Percentiles rank a stretch among this genome's conserved stretches.
These are phyloP conservation scores for Antheraea pernyi DNA, from an alignment of 1,140 invertebrate genomes.

Conservation along the genomic window DNA sequence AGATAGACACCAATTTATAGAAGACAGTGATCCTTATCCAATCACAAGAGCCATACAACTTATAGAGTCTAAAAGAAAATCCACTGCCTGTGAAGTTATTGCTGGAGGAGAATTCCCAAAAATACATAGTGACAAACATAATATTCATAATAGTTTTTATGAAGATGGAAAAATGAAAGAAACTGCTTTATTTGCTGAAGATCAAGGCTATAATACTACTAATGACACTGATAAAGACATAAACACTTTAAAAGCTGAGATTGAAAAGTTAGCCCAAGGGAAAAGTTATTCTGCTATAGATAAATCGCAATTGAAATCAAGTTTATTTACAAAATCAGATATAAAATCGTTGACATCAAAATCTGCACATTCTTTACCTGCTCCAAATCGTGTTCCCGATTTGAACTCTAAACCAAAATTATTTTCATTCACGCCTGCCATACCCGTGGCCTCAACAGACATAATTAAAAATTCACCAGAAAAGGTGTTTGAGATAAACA, in stretches of 20 bases:
- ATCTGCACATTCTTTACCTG: constrained; percentile 18
- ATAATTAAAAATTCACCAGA: constrained; percentile 51
- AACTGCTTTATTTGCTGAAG: constrained; percentile 77
- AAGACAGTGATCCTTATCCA: constrained; percentile 80
- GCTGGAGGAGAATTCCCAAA: constrained; percentile 80
- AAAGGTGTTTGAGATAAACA: constrained; percentile 44
- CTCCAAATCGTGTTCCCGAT: constrained; percentile 19
- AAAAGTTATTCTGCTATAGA: constrained; percentile 44
- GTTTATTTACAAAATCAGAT: constrained; percentile 38
- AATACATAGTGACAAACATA: constrained; percentile 76
- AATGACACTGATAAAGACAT: constrained; percentile 69
- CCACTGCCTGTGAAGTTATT: constrained; percentile 83
- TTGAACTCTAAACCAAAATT: constrained; percentile 24
- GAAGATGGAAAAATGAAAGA: constrained; percentile 80
- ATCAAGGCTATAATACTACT: constrained; percentile 74
- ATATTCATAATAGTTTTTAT: constrained; percentile 85
- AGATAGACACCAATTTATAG: constrained; percentile 80
- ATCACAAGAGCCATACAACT: constrained; percentile 82
- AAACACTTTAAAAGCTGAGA: constrained; percentile 52
- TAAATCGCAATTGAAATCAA: constrained; percentile 31
- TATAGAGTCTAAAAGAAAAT: constrained; percentile 83
- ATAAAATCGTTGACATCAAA: constrained; percentile 30
- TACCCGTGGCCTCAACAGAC: constrained; percentile 49
- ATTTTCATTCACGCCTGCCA: constrained; percentile 62
- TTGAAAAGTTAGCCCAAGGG: constrained; percentile 43